Base-by-base conservation (phyloP, 2,888 invertebrate species). In the Beris morrisii region DNA sequence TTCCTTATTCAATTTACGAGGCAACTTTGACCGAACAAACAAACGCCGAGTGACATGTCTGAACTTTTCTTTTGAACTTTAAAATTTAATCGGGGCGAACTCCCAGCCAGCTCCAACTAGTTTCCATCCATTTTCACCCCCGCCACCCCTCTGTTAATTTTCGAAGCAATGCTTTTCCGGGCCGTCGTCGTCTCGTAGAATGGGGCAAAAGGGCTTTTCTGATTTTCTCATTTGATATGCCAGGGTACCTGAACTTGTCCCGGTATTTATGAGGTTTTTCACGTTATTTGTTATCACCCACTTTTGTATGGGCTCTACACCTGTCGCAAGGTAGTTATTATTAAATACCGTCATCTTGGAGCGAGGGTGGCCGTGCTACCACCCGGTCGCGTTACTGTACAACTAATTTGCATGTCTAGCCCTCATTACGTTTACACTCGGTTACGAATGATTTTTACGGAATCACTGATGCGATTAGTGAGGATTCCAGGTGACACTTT, bases 171-270 rank as follows among this genome's bases (percentile, higher is more conserved):
- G 9, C 38, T 38, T 38, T 38, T 9, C 38, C 38, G 38, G 38
- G 38, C 52, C 48, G n/a, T 43, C 30, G 31, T 38, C 38, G 15
- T 44, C 4, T 38, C 4, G 38, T 5, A 38, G 38, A 7, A 38
- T 38, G 9, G 32, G 31, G 46, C 13, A 7, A 52, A 54, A 55
- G 48, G 64, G 48, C 56, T 65, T 48, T 46, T 31, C 43, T 48
- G 55, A 65, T 65, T 63, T 64, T 30, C 61, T 61, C 32, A 61
- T 61, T 61, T 22, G 52, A 61, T 52, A 61, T 52, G 43, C 61
- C 48, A 43, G 22, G 9, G 38, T 7, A 38, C 9, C 38, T 38
- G 9, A 38, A 38, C 50, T 50, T 32, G 11, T 11, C 45, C 44
- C n/a, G 59, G 48, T 48, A 65, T 52, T 56, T 65, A 56, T 56